These are phyloP conservation scores for Phymastichus coffea DNA, from an alignment of 1,140 invertebrate genomes.

Conservation along the genomic window DNA sequence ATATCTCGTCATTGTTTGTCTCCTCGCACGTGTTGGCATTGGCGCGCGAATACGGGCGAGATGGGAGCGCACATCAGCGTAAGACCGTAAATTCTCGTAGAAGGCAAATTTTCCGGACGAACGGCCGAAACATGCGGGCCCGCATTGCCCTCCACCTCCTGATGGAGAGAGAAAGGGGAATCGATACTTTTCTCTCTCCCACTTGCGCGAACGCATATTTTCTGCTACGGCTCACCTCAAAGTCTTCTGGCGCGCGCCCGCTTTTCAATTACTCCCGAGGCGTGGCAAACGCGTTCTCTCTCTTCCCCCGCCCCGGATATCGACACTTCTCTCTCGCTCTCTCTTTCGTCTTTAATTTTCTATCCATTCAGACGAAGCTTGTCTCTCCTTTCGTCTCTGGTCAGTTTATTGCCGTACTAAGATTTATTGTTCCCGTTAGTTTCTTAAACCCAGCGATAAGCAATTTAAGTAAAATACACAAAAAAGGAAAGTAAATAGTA, in stretches of 20 bases:
- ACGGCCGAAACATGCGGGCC: conserved; percentile 14
- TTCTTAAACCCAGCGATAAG: too few relatives aligned
- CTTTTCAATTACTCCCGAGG: conserved; percentile 27
- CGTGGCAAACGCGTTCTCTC: too few relatives aligned
- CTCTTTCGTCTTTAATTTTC: conserved; percentile 17
- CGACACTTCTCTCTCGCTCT: not conserved
- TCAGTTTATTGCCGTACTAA: not conserved
- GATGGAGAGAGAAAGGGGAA: not conserved
- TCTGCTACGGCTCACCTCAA: conserved; percentile 21
- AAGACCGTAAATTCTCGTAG: conserved; percentile 5
- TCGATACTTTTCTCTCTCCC: conserved; percentile 19
- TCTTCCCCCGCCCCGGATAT: not conserved
- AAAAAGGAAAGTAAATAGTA: too few relatives aligned
- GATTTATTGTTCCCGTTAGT: too few relatives aligned
- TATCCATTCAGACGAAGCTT: not conserved
- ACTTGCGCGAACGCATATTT: conserved; percentile 24
- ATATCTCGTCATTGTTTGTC: too few relatives aligned
- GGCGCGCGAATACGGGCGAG: conserved; percentile 5
- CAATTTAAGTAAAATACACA: too few relatives aligned
- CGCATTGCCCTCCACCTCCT: not conserved
- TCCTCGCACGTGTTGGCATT: too few relatives aligned
- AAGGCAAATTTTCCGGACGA: conserved; percentile 26
- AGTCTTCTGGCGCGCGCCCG: too few relatives aligned
- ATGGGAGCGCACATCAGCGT: not conserved
- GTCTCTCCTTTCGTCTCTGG: not conserved